Evolutionary conservation across 2,888 invertebrate genomes (phyloP).

Genomic region (Eueremaeus valkanovi): DNA sequence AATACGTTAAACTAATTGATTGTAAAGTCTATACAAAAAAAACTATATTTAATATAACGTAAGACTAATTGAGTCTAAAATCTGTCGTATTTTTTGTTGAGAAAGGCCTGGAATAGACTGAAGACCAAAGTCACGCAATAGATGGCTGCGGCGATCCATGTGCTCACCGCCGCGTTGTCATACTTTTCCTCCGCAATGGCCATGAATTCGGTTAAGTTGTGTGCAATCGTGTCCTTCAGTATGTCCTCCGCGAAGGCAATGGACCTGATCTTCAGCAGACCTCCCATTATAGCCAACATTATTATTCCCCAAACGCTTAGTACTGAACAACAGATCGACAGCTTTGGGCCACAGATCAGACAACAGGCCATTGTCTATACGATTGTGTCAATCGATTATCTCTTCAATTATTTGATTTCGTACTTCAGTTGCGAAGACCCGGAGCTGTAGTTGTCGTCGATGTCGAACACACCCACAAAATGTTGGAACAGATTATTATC

Average conservation of each 20-base stretch:
- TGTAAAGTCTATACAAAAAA: too few relatives aligned
- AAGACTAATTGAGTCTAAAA: not conserved
- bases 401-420: too few relatives aligned
- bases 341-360: slow-evolving; percentile 73
- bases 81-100: slow-evolving; percentile 22
- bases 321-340: slow-evolving; percentile 82
- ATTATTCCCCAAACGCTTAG: slow-evolving; percentile 90
- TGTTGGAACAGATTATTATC: too few relatives aligned
- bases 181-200: slow-evolving; percentile 49
- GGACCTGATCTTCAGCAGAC: slow-evolving; percentile 50
- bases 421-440: too few relatives aligned
- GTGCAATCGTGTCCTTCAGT: slow-evolving; percentile 46
- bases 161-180: slow-evolving; percentile 52
- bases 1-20: too few relatives aligned
- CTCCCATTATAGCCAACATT: slow-evolving; percentile 64
- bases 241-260: slow-evolving; percentile 52
- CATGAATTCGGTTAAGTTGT: slow-evolving; percentile 28
- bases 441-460: too few relatives aligned
- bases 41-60: too few relatives aligned
- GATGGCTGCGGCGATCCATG: slow-evolving; percentile 56
- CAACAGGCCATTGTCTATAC: slow-evolving; percentile 62
- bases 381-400: too few relatives aligned
- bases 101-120: slow-evolving; percentile 32
- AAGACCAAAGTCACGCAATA: slow-evolving; percentile 52
- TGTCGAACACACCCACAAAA: too few relatives aligned